Evolutionary conservation across 2,113 vertebrate species (phyloP), one percentile per base, ranked within the genome.

Genomic region (Semicossyphus pulcher): DNA sequence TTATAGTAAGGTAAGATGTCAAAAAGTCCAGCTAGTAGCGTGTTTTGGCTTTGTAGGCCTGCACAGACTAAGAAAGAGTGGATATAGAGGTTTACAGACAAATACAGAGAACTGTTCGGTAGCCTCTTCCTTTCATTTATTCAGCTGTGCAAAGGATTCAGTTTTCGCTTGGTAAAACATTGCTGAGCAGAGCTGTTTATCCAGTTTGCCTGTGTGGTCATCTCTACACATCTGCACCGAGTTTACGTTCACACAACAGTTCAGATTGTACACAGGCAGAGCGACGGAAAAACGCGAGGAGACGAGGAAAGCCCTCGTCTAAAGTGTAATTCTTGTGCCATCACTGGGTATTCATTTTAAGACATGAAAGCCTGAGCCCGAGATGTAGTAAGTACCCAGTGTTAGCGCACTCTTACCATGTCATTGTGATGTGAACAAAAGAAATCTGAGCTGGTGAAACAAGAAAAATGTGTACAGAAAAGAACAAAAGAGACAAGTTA

Each of bases 391-490:
- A 47, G 65, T 66, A 62, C 23, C 59, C 65, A 65, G 57, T 68
- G 68, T 76, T 63, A 58, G 65, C 26, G 23, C 60, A 59, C 77
- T 72, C 64, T 61, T 62, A 80, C 70, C 73, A 64, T 80, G 58
- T 77, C 72, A 71, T 54, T 80, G 77, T 77, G 77, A 81, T 70
- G 76, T 67, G 81, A 88, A 83, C 78, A 83, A 83, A 81, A 81
- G 75, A 54, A 75, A 76, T 72, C 11, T n/a, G 60, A 68, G 70
- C 63, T 39, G 34, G 60, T 80, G 54, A 84, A 77, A 87, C 70
- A 73, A 62, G 73, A 59, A 86, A 64, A 84, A 83, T 72, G 61
- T 74, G 76, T 62, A 61, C 64, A 74, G 44, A 71, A 63, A 78
- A 72, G 67, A 83, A 80, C 67, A 76, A 83, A 89, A 70, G 41